phyloP scores from a whole-genome alignment of 2,113 vertebrate genomes.

The Saguinus imperator region DNA sequence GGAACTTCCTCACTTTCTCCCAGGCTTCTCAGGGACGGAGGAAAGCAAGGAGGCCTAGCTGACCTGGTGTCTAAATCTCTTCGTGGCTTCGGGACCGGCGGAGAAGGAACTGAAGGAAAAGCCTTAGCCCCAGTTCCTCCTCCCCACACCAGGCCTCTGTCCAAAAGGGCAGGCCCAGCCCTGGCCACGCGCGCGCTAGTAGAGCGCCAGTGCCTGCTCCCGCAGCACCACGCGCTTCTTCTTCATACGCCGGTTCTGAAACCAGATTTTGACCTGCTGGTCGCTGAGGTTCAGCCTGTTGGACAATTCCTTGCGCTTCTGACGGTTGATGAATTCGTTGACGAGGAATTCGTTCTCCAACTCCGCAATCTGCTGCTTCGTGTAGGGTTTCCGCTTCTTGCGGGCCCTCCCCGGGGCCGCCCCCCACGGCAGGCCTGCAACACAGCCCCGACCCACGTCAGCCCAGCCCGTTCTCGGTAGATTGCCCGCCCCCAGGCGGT shows the following conservation, averaged over 20 bases:
- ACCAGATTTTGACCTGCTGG: conserved; percentile 99
- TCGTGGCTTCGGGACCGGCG: not conserved
- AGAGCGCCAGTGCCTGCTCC: conserved; percentile 90
- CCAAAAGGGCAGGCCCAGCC: not conserved
- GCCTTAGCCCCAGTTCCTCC: not conserved
- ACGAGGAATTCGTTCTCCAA: conserved; percentile 96
- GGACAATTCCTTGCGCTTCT: conserved; percentile 94
- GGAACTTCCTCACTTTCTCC: not conserved
- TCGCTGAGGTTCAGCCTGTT: conserved; percentile 95
- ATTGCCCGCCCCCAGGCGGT: not conserved
- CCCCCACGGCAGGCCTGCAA: conserved; percentile 93
- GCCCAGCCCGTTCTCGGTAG: not conserved
- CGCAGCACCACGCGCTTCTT: conserved; percentile 95
- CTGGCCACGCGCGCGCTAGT: conserved; percentile 63
- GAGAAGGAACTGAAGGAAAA: not conserved
- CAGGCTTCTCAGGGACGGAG: not conserved
- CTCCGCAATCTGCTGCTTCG: conserved; percentile 94
- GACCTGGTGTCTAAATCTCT: not conserved
- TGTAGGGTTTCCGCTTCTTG: conserved; percentile 97
- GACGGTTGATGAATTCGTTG: conserved; percentile 96
- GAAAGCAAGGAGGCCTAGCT: not conserved
- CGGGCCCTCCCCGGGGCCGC: conserved; percentile 90
- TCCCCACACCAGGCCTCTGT: not conserved
- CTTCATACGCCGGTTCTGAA: conserved; percentile 97
- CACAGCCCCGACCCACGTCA: conserved; percentile 65